Evolutionary conservation across 1,140 invertebrate genomes (phyloP), one percentile per base, ranked within the genome.

Genomic region (Drosophila sturtevanti): DNA sequence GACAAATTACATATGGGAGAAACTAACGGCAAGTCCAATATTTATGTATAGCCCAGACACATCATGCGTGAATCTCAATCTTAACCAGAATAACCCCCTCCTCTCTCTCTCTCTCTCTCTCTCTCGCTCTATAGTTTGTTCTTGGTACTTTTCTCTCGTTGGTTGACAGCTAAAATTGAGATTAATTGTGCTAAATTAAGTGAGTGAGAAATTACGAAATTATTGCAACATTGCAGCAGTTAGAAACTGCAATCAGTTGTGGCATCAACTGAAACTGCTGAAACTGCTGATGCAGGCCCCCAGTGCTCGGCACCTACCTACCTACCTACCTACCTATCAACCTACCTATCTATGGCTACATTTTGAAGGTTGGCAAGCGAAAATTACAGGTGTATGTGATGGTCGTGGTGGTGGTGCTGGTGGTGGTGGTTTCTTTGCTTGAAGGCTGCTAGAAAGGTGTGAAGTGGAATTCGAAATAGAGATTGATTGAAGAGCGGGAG

Each of bases 161-260:
- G 63, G 81, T 87, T 82, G 82, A 86, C 82, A 87, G 82, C 75
- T 86, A 71, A 86, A 86, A 86, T 86, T 86, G 82, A 86, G 82
- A 86, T 86, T 86, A 86, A 86, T 86, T 86, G 82, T 87, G 79
- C 68, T 82, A 86, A 86, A 86, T 86, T 86, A 86, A 89, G 82
- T 87, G 82, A 86, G 84, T 86, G 82, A 86, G 84, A 86, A 86
- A 86, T 86, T 86, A 86, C 82, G 80, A 86, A 86, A 86, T 86
- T 86, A 86, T 87, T 82, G 79, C 79, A 76, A 52, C 68, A 67
- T 70, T 77, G 82, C 66, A 81, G 81, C 82, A 82, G 82, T 87
- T 86, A 82, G 75, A 82, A 86, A 79, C 81, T 74, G 82, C 82
- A 86, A 86, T 86, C 84, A 87, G 82, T 82, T 82, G 72, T 72